Conservation (phyloP, 1,140 invertebrate species). For the Battus philenor region DNA sequence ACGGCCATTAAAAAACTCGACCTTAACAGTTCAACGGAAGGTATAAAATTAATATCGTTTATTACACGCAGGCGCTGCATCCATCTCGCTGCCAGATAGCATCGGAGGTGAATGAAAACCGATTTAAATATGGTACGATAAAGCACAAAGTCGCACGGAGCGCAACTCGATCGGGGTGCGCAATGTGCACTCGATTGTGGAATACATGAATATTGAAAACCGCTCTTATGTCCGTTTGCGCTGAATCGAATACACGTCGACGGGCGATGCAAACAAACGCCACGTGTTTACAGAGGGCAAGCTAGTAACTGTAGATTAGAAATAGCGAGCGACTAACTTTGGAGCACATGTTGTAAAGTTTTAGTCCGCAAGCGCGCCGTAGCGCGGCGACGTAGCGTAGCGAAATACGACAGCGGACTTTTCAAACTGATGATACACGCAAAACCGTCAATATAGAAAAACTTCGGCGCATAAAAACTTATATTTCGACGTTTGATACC, state of each 20-base stretch:
- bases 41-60: slow-evolving; percentile 17
- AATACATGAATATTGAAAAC: slow-evolving; percentile 64
- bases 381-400: slow-evolving; percentile 1
- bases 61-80: slow-evolving; percentile 32
- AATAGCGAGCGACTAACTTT: slow-evolving; percentile 40
- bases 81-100: slow-evolving; percentile 31
- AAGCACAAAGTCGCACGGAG: slow-evolving; percentile 42
- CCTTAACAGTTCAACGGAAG: slow-evolving; percentile 23
- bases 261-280: slow-evolving; percentile 27
- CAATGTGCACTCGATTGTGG: slow-evolving; percentile 61
- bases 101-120: slow-evolving; percentile 31
- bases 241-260: slow-evolving; percentile 48
- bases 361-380: slow-evolving; percentile 21
- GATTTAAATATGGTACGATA: slow-evolving; percentile 37
- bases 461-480: too few relatives aligned
- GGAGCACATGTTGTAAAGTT: slow-evolving; percentile 55
- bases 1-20: slow-evolving; percentile 11
- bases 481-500: neutral
- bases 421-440: neutral
- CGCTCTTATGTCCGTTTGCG: slow-evolving; percentile 54
- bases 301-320: slow-evolving; percentile 51
- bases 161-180: slow-evolving; percentile 24
- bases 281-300: slow-evolving; percentile 66
- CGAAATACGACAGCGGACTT: slow-evolving; percentile 4
- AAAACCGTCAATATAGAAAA: too few relatives aligned